These are phyloP conservation scores for Dendrophyllia cribrosa DNA, from an alignment of 64 coral and sea anemone genomes.

Conservation along the genomic window DNA sequence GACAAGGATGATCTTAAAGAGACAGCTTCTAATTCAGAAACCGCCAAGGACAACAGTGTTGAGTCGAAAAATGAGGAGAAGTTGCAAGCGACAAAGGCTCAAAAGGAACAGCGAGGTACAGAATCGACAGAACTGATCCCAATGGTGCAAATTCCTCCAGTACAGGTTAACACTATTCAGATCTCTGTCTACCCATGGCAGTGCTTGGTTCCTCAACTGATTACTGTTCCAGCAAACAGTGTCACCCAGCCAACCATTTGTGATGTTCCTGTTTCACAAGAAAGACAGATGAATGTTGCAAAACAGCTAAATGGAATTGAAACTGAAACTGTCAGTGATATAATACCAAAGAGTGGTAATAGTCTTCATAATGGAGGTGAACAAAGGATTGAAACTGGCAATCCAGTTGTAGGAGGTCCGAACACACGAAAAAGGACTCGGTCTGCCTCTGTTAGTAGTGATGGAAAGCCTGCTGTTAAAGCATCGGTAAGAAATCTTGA, in stretches of 20 bases:
- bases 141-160: slow-evolving; percentile 52
- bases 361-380: not conserved
- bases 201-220: slow-evolving; percentile 78
- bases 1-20: not conserved
- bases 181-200: slow-evolving; percentile 85
- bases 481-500: not conserved
- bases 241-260: not conserved
- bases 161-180: slow-evolving; percentile 71
- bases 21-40: not conserved
- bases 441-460: not conserved
- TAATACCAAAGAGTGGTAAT: not conserved
- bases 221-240: not conserved
- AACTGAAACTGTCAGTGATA: not conserved
- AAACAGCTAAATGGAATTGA: not conserved
- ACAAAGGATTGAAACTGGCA: not conserved
- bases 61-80: not conserved
- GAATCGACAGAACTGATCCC: slow-evolving; percentile 36
- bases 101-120: not conserved
- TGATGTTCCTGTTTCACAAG: not conserved
- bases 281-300: not conserved
- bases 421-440: slow-evolving; percentile 39
- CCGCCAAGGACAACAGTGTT: not conserved
- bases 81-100: not conserved
- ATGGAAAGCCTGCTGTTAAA: slow-evolving; percentile 8
- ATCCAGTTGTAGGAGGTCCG: not conserved